A percentile compares a stretch with the other conserved stretches of the same genome.
phyloP scores from a whole-genome alignment of 1,140 invertebrate species.

The Delia radicum region DNA sequence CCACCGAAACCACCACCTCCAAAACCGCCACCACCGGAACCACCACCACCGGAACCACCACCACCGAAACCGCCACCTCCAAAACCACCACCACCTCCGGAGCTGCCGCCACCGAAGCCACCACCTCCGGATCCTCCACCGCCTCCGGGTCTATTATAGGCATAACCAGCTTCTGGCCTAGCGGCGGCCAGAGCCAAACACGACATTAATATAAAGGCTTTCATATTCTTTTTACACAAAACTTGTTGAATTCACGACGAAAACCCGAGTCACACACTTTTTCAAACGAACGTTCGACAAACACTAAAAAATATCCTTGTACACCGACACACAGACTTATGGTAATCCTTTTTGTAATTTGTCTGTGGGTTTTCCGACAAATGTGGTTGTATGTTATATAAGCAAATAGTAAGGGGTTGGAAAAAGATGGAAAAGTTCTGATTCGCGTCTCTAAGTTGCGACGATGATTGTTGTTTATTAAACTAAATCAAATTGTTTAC shows the following conservation, averaged over 20 bases:
- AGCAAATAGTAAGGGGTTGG: slow-evolving; percentile 25
- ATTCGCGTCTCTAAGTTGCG: slow-evolving; percentile 25
- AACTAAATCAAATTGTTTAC: slow-evolving; percentile 56
- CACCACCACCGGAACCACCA: slow-evolving; percentile 30
- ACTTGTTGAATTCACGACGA: not conserved
- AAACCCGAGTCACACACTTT: not conserved
- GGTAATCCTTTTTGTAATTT: slow-evolving; percentile 43
- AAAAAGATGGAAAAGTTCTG: slow-evolving; percentile 30
- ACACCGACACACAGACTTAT: slow-evolving; percentile 41
- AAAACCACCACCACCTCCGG: slow-evolving; percentile 32
- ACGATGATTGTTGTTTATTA: slow-evolving; percentile 45
- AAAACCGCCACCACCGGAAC: slow-evolving; percentile 38
- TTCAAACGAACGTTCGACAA: not conserved
- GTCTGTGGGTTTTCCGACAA: slow-evolving; percentile 33
- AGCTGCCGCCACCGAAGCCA: slow-evolving; percentile 34
- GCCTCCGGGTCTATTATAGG: slow-evolving; percentile 61
- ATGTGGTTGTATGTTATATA: slow-evolving; percentile 28
- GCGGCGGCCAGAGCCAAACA: slow-evolving; percentile 63
- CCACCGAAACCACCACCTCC: slow-evolving; percentile 36
- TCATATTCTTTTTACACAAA: no score
- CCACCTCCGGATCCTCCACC: slow-evolving; percentile 42
- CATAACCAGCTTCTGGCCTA: slow-evolving; percentile 63
- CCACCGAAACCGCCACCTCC: slow-evolving; percentile 35
- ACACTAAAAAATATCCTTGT: not conserved
- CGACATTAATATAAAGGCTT: slow-evolving; percentile 59